Evolutionary conservation across 2,113 vertebrate species (phyloP).

Genomic region (Papio anubis): DNA sequence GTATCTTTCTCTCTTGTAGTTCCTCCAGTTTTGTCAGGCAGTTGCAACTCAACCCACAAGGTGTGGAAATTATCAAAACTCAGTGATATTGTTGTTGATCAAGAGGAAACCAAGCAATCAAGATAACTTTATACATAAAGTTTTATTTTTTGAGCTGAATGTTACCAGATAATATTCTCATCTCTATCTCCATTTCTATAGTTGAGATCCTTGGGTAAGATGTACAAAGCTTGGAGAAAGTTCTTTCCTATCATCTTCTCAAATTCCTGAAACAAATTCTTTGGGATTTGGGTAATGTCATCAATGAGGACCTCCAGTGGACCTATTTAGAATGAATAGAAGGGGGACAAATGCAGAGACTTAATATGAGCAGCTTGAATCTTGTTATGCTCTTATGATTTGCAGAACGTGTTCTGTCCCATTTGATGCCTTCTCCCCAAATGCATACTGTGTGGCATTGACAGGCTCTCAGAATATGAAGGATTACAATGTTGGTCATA

Average conservation of each 20-base stretch:
- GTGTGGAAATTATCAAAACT: conserved; percentile 57
- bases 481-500: not conserved
- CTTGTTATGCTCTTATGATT: not conserved
- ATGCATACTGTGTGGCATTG: not conserved
- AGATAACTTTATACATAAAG: conserved; percentile 1
- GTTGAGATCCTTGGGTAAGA: not conserved
- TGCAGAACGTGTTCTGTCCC: not conserved
- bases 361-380: not conserved
- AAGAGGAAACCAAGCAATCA: conserved; percentile 24
- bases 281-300: not conserved
- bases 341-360: not conserved
- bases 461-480: not conserved
- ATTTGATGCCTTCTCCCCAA: not conserved
- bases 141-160: conserved; percentile 41
- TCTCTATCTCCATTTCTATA: not conserved
- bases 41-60: conserved; percentile 45
- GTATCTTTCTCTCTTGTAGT: not conserved
- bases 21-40: conserved; percentile 28
- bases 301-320: not conserved
- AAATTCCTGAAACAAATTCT: conserved; percentile 6
- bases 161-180: not conserved
- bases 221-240: not conserved
- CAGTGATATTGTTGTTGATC: conserved; percentile 36
- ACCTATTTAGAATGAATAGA: not conserved
- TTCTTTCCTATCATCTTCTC: not conserved